phyloP scores from a whole-genome alignment of 2,888 invertebrate species.

The Unio delphinus region DNA sequence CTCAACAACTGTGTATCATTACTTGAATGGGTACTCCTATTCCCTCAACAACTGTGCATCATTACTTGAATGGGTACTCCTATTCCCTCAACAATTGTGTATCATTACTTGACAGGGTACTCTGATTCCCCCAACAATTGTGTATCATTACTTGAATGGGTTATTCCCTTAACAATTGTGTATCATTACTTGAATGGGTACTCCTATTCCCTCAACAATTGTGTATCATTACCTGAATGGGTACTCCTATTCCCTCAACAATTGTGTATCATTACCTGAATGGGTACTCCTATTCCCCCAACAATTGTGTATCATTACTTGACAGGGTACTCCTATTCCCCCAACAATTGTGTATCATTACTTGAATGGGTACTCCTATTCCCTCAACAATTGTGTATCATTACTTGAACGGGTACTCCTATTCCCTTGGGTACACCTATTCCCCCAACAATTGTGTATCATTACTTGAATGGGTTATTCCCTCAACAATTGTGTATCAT shows the following conservation, averaged over 20 bases:
- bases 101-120: not conserved
- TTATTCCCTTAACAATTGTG: constrained; percentile 75
- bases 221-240: not conserved
- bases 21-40: constrained; percentile 87
- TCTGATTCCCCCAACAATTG: no score
- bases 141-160: constrained; percentile 81
- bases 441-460: not conserved
- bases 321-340: constrained; percentile 84
- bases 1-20: constrained; percentile 65
- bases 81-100: not conserved
- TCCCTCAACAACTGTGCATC: constrained; percentile 76
- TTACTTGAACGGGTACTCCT: not conserved
- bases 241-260: not conserved
- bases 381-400: constrained; percentile 76
- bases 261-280: constrained; percentile 69
- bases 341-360: constrained; percentile 75
- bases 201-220: constrained; percentile 75
- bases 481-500: not conserved
- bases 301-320: constrained; percentile 74
- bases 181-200: not conserved
- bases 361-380: constrained; percentile 87
- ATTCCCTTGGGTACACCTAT: no score
- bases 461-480: not conserved
- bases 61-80: not conserved
- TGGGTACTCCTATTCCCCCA: not conserved